Evolutionary conservation across 2,113 vertebrate species (phyloP), one percentile per base, ranked within the genome.

Genomic region (Corvus moneduloides): DNA sequence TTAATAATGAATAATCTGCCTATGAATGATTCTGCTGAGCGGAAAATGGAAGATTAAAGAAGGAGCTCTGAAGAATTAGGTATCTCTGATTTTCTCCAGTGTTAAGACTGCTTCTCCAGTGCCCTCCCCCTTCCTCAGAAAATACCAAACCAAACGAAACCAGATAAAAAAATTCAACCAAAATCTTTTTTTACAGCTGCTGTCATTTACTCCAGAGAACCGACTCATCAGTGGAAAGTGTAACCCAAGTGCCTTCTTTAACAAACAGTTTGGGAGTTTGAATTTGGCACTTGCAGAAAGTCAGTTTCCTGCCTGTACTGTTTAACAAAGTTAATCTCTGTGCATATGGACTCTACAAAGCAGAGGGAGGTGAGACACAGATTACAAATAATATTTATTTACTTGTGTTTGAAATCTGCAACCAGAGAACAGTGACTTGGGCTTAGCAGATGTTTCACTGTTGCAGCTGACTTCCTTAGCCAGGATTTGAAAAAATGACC

Each of bases 1-100:
- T 98, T 98, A 98, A 98, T 98, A 98, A 98, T 96, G 91, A 97
- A 96, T 97, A 97, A 98, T 97, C 95, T 92, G 43, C 16, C 93
- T 84, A 58, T 89, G 84, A 96, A 93, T 97, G 96, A 96, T 96
- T 97, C 81, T 94, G 87, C 84, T 94, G 77, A 97, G 94, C 83
- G 96, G 85, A 98, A 98, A 97, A 97, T 93, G 71, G 78, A 97
- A 94, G 95, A 97, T 97, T 97, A 97, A 73, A 91, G 87, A 92
- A 90, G 63, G 41, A 96, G 59, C 52, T 92, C 61, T 52, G 48
- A 81, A 94, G 79, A 96, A 95, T 92, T 90, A 71, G 8, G 75
- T 28, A 58, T 39, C 90, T 71, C n/a, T 71, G 20, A 23, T 78
- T 93, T 93, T 67, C 55, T 56, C 51, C 44, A 52, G 2, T 88